phyloP scores from a whole-genome alignment of 2,888 invertebrate species.

The Hyalella azteca region DNA sequence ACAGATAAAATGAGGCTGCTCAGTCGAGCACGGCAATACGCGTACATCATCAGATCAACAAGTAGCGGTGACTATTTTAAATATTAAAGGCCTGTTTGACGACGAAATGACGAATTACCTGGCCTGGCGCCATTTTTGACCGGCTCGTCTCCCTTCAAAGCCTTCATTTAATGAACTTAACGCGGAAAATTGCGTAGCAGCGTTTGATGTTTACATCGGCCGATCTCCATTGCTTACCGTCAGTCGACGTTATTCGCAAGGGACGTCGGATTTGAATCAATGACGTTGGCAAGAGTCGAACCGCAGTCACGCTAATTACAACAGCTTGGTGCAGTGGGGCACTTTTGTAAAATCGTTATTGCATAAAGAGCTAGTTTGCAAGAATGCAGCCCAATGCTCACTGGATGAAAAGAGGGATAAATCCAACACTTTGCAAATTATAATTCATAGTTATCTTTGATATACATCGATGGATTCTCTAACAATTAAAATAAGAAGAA shows the following conservation, averaged over 20 bases:
- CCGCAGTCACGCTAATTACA: not conserved
- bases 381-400: too few relatives aligned
- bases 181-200: not conserved
- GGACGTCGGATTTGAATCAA: slow-evolving; percentile 9
- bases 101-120: slow-evolving; percentile 14
- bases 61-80: slow-evolving; percentile 2
- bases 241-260: not conserved
- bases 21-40: not conserved
- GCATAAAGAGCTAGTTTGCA: too few relatives aligned
- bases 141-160: slow-evolving; percentile 11
- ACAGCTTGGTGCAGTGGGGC: not conserved
- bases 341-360: too few relatives aligned
- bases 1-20: not conserved
- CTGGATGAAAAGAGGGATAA: too few relatives aligned
- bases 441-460: too few relatives aligned
- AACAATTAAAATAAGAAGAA: too few relatives aligned
- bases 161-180: slow-evolving; percentile 4
- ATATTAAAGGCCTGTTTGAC: slow-evolving; percentile 14
- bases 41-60: not conserved
- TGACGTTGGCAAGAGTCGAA: not conserved
- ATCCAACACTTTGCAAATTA: too few relatives aligned
- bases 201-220: slow-evolving; percentile 9
- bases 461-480: too few relatives aligned
- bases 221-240: slow-evolving; percentile 21
- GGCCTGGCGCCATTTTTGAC: slow-evolving; percentile 1